Base-by-base conservation (phyloP, 2,888 invertebrate genomes). In the Zelleria hepariella region DNA sequence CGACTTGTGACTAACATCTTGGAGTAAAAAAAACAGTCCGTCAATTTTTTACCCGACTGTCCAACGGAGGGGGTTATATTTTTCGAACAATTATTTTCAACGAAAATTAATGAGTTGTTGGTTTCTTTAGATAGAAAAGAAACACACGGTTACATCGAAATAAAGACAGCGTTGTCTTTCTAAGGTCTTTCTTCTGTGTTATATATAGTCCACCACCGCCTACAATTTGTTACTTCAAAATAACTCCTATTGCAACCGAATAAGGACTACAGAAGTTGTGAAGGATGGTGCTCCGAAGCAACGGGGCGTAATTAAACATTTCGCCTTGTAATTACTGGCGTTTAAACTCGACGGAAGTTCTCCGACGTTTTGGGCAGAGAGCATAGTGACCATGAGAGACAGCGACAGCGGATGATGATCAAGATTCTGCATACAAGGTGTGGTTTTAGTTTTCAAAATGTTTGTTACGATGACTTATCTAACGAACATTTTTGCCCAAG, bases 231-330 rank as follows among this genome's bases (percentile, higher is more conserved):
- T n/a, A 42, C 32, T 42, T 15, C 15, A 42, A 42, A 42, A 42
- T 42, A 42, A 15, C 32, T 10, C 32, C 15, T 42, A 42, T 15
- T 15, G 15, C 32, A 42, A 42, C 10, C 15, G 10, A 42, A 10
- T 10, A 42, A 42, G 32, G 3, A 15, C 32, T 42, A 0, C 5
- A 42, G 15, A 42, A 42, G 32, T 42, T 42, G 32, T 42, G 15
- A 42, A 42, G 32, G 32, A 42, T 15, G 24, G 74, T 75, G 85
- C 80, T 23, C 10, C 82, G 81, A 60, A 66, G 67, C 63, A 75
- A 70, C 77, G 72, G 72, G 70, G 74, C 80, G 76, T 86, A 88
- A 88, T 88, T 88, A 88, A 86, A 79, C 86, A 86, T 83, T 80
- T 80, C 83, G 82, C 82, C 86, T 81, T 86, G 85, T 88, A 86